Evolutionary conservation across 2,113 vertebrate genomes (phyloP), one percentile per base, ranked within the genome.

Genomic region (Centrocercus urophasianus): DNA sequence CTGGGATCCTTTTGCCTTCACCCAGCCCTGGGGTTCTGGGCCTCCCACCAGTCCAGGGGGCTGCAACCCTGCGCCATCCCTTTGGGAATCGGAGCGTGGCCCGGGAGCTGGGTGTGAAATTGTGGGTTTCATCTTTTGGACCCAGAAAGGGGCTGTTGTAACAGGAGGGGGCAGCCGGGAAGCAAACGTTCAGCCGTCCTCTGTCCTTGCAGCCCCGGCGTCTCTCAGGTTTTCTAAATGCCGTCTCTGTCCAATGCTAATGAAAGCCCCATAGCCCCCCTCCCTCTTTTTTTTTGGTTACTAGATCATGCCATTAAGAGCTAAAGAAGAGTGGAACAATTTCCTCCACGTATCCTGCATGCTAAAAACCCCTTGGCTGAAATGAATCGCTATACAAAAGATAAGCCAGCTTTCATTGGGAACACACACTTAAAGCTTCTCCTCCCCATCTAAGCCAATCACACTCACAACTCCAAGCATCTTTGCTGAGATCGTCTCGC

Each of bases 181-280:
- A 48, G 43, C 73, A 90, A 76, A 13, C 13, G 20, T 82, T 96
- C 86, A 94, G 96, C 93, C 87, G 83, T 92, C 87, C 94, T 94
- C 28, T 65, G 67, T 93, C 82, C 57, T 76, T 83, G 91, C 82
- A 96, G 95, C 84, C 84, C 89, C 17, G 10, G 73, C 11, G 95
- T 87, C 96, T 96, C 93, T 86, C 92, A 96, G 95, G 90, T 88
- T 95, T 97, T 97, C 94, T 86, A 97, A 96, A 97, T 90, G 91
- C 87, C 59, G 92, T 88, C 93, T 96, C 96, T 94, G 85, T 89
- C 74, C 63, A 3, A 91, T 71, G 95, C 89, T 93, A 96, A 97
- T 95, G 70, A 81, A 96, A 77, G 19, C 89, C 94, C 87, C 82
- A 83, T 65, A 75, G 90, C 86, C 43, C 57, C 57, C 11, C 20